Conservation (phyloP, 2,888 invertebrate species). For the Iselma pallidipennis region DNA sequence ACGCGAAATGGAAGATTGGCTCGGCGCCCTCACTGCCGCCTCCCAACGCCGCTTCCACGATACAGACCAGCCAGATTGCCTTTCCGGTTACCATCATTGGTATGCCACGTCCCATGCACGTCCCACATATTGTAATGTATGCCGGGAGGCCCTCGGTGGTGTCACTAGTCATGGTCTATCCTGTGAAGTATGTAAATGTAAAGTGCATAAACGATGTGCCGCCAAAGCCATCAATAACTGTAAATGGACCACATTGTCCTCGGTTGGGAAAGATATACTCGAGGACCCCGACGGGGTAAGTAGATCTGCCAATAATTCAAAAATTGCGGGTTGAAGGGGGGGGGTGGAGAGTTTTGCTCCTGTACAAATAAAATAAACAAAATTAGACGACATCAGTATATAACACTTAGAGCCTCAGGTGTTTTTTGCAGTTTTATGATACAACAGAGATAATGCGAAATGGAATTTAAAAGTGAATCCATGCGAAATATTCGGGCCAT, state of each 20-base stretch:
- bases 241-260: constrained; percentile 97
- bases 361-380: too few relatives aligned
- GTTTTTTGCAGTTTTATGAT: not conserved
- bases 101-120: constrained; percentile 93
- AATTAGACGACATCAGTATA: too few relatives aligned
- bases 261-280: constrained; percentile 92
- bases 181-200: constrained; percentile 97
- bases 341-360: too few relatives aligned
- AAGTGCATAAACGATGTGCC: constrained; percentile 95
- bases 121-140: constrained; percentile 97
- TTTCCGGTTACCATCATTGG: constrained; percentile 77
- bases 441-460: not conserved
- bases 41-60: constrained; percentile 59
- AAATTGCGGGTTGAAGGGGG: too few relatives aligned
- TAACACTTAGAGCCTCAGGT: too few relatives aligned
- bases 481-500: not conserved
- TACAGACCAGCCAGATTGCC: constrained; percentile 67
- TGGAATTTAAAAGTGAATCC: not conserved
- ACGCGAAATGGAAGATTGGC: constrained; percentile 92
- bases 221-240: constrained; percentile 91
- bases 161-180: constrained; percentile 95
- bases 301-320: constrained; percentile 44
- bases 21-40: constrained; percentile 78
- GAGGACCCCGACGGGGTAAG: constrained; percentile 90
- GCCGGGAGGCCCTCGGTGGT: constrained; percentile 89